phyloP scores from a whole-genome alignment of 2,888 invertebrate genomes.

The Diarsia mendica region DNA sequence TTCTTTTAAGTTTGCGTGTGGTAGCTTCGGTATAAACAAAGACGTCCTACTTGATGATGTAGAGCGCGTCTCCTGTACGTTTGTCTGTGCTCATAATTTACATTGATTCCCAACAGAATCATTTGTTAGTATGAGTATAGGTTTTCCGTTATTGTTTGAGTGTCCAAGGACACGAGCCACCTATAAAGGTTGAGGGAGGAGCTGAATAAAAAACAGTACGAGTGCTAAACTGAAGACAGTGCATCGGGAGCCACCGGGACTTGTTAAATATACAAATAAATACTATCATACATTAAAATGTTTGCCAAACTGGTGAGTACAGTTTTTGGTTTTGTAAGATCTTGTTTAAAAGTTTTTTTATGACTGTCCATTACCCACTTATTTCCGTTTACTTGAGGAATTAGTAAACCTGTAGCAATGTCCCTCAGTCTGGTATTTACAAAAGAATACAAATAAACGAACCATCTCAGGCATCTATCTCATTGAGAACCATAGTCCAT shows the following conservation, averaged over 20 bases:
- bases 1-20: slow-evolving; percentile 69
- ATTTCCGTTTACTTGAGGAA: not conserved
- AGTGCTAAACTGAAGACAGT: slow-evolving; percentile 70
- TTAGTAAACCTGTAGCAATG: not conserved
- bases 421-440: not conserved
- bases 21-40: slow-evolving; percentile 81
- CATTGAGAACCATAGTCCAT: too few relatives aligned
- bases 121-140: slow-evolving; percentile 72
- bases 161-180: slow-evolving; percentile 81
- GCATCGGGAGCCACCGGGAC: slow-evolving; percentile 64
- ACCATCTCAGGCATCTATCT: too few relatives aligned
- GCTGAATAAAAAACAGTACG: slow-evolving; percentile 77
- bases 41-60: slow-evolving; percentile 84
- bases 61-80: slow-evolving; percentile 79
- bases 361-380: not conserved
- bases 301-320: slow-evolving; percentile 85
- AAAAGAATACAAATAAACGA: too few relatives aligned
- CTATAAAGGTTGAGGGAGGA: slow-evolving; percentile 84
- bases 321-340: slow-evolving; percentile 12
- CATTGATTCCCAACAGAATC: slow-evolving; percentile 84
- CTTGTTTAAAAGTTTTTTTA: not conserved
- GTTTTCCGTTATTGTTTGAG: slow-evolving; percentile 84
- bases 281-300: slow-evolving; percentile 71
- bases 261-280: slow-evolving; percentile 40
- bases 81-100: slow-evolving; percentile 85